Base-by-base conservation (phyloP, 92 coral and sea anemone genomes). In the Epizoanthus ramosus region DNA sequence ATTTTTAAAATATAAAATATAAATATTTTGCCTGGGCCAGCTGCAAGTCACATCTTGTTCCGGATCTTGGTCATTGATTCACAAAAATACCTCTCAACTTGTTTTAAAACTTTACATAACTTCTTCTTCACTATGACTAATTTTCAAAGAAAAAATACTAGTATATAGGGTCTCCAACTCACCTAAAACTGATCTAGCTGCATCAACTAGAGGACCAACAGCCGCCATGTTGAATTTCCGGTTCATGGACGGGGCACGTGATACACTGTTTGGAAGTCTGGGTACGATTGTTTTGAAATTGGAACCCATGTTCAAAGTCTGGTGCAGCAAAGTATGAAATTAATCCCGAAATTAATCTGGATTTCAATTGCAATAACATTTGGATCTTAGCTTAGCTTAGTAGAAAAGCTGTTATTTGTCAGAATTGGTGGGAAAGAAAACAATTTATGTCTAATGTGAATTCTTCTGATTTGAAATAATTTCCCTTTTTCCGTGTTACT, bases 121-220 rank as follows among this genome's bases (percentile, higher is more conserved):
- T 5, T 45, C 5, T 45, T 45, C 52, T 45, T 45, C 52, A 45
- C 5, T 45, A 3, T 10, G 12, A 9, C 12, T 45, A 45, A 45
- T 6, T 45, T 6, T 45, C 7, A 45, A 45, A 45, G 53, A 7
- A 45, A 6, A 45, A 45, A 6, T 6, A 45, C 53, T 45, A 45
- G 12, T 45, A 4, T 5, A 9, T 45, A 45, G 53, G 53, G 10
- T 12, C 8, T 8, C 8, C 53, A 58, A 77, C 82, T 77, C 16
- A 77, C 82, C 71, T 9, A 77, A 61, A 60, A 77, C 58, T 33
- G 82, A 33, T n/a, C 69, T 77, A 6, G 82, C 82, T 39, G 82
- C 82, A 61, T 77, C 71, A 35, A 77, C 82, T 24, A 77, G 50
- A 19, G 82, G 58, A 13, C 82, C 82, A 8, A 43, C 33, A 9